Conservation (phyloP, 2,888 invertebrate species). For the Pharmacophagus antenor region DNA sequence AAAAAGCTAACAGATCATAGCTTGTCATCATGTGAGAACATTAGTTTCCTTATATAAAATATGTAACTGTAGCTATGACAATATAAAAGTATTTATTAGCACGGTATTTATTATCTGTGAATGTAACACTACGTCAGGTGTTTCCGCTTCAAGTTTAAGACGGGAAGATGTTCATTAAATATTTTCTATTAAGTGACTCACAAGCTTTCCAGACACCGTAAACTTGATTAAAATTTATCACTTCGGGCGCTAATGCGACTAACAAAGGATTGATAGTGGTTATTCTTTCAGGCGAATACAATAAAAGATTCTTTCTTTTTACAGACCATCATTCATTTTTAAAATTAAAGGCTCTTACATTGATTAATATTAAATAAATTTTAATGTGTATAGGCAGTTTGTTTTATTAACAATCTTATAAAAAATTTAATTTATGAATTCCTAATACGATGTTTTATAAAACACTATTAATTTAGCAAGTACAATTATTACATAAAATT, state of each 20-base stretch:
- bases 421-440: too few species aligned
- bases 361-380: too few species aligned
- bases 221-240: constrained; percentile 18
- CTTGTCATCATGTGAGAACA: neutral
- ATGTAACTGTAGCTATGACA: neutral
- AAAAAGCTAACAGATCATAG: neutral
- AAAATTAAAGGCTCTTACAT: neutral
- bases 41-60: neutral
- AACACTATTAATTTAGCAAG: too few species aligned
- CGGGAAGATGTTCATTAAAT: constrained; percentile 17
- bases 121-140: constrained; percentile 1
- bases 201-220: constrained; percentile 24
- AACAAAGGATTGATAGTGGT: neutral
- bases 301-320: neutral
- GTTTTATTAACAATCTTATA: too few species aligned
- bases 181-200: constrained; percentile 22
- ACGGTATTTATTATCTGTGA: neutral
- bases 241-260: neutral
- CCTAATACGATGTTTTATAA: too few species aligned
- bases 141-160: constrained; percentile 12
- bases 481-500: too few species aligned
- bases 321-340: neutral
- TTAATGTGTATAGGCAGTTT: too few species aligned
- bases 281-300: neutral
- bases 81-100: neutral